These are phyloP conservation scores for Chironomus riparius DNA, from an alignment of 2,888 invertebrate species.

Conservation along the genomic window DNA sequence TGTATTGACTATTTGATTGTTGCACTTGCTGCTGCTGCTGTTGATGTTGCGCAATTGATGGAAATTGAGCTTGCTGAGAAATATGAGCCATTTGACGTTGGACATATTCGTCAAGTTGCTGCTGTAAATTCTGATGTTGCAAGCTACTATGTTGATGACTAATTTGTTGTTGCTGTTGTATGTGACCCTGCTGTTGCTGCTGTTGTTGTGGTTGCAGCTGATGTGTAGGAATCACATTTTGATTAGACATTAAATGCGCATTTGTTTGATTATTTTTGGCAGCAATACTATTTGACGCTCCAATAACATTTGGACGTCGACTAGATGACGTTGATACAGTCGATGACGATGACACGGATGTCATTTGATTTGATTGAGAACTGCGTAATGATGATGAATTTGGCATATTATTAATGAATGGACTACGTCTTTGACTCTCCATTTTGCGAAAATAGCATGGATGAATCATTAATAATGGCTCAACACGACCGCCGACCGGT, in stretches of 20 bases:
- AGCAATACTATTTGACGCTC: slow-evolving; percentile 31
- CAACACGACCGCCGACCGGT: slow-evolving; percentile 71
- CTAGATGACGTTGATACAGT: too few relatives aligned
- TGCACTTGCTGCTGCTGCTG: slow-evolving; percentile 35
- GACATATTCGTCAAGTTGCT: slow-evolving; percentile 35
- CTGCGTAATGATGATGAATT: slow-evolving; percentile 45
- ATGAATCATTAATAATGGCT: slow-evolving; percentile 82
- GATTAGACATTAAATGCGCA: slow-evolving; percentile 37
- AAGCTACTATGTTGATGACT: slow-evolving; percentile 35
- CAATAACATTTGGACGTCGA: too few relatives aligned
- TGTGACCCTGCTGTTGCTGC: slow-evolving; percentile 28
- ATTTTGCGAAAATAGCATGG: slow-evolving; percentile 82
- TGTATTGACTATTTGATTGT: slow-evolving; percentile 29
- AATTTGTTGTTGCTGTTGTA: slow-evolving; percentile 37
- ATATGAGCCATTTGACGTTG: slow-evolving; percentile 39
- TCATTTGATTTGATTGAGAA: slow-evolving; percentile 9
- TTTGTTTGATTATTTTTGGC: slow-evolving; percentile 31
- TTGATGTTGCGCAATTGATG: slow-evolving; percentile 33
- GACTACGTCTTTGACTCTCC: slow-evolving; percentile 71
- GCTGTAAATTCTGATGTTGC: slow-evolving; percentile 35
- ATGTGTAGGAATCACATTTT: slow-evolving; percentile 31
- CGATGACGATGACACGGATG: slow-evolving; percentile 30
- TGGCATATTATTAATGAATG: slow-evolving; percentile 76
- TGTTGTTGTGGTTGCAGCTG: slow-evolving; percentile 30
- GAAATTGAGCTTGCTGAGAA: slow-evolving; percentile 40